Percentiles rank a stretch among this genome's conserved stretches.
These are phyloP conservation scores for Leptopterna dolabrata DNA, from an alignment of 2,888 invertebrate genomes.

Conservation along the genomic window DNA sequence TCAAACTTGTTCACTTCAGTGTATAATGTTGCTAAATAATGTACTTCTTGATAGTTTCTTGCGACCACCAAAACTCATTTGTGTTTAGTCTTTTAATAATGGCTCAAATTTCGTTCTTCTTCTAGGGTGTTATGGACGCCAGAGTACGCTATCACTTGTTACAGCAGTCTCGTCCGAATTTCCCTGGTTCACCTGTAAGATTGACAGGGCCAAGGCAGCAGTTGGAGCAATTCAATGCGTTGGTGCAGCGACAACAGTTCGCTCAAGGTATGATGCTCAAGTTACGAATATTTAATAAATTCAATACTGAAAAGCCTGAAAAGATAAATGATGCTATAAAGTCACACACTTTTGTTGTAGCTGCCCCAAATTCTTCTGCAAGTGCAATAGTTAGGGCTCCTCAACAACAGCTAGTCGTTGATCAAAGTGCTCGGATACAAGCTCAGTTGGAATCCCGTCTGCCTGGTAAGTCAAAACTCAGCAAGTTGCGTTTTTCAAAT, in stretches of 20 bases:
- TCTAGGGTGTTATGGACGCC: conserved; percentile 67
- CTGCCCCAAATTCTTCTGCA: conserved; percentile 18
- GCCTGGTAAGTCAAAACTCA: conserved; percentile 1
- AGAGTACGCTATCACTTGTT: conserved; percentile 71
- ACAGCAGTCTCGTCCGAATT: conserved; percentile 65
- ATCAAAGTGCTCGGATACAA: conserved; percentile 29
- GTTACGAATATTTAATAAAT: background rate
- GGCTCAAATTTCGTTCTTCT: background rate
- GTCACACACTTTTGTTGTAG: background rate
- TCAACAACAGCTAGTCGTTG: conserved; percentile 22
- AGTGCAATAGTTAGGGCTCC: conserved; percentile 34
- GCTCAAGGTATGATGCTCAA: conserved; percentile 30
- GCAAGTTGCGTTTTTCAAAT: background rate
- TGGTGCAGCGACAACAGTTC: conserved; percentile 61
- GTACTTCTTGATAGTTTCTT: background rate
- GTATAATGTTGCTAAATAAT: background rate
- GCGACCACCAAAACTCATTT: background rate
- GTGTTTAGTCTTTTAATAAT: too few relatives aligned
- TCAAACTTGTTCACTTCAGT: background rate
- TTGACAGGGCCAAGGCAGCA: conserved; percentile 65
- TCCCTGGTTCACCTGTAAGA: conserved; percentile 66
- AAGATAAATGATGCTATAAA: background rate
- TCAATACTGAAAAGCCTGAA: background rate
- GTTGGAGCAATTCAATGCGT: conserved; percentile 58
- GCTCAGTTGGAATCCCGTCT: conserved; percentile 25